These are phyloP conservation scores for Gavialis gangeticus DNA, from an alignment of 2,113 vertebrate genomes.

Conservation along the genomic window DNA sequence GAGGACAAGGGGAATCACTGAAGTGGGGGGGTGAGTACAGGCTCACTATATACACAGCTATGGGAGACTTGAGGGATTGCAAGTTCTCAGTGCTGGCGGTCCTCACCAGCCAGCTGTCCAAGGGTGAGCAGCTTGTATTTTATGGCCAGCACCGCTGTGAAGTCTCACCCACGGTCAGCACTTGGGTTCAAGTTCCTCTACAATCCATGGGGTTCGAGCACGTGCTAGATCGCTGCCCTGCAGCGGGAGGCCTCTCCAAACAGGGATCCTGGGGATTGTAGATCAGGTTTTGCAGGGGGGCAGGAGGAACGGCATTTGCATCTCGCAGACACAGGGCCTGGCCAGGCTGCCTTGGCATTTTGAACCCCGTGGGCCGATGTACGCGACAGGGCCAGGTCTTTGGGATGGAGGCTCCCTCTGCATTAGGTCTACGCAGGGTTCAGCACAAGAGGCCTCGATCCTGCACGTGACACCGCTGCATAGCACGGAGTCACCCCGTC, in stretches of 20 bases:
- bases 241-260: background rate
- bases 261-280: background rate
- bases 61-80: background rate
- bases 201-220: background rate
- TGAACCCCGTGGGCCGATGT: background rate
- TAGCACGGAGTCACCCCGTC: no score
- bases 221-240: background rate
- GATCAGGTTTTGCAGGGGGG: background rate
- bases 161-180: background rate
- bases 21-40: background rate
- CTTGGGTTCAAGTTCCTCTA: background rate
- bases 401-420: background rate
- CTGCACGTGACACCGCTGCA: background rate
- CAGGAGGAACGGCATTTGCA: background rate
- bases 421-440: background rate
- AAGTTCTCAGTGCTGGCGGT: background rate
- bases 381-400: background rate
- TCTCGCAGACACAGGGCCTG: background rate
- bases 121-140: background rate
- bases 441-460: background rate
- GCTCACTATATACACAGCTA: fast-evolving
- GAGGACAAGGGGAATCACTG: background rate
- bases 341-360: background rate
- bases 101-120: background rate
- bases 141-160: background rate